Conservation (phyloP, 92 coral and sea anemone genomes). For the Palythoa caribaeorum region DNA sequence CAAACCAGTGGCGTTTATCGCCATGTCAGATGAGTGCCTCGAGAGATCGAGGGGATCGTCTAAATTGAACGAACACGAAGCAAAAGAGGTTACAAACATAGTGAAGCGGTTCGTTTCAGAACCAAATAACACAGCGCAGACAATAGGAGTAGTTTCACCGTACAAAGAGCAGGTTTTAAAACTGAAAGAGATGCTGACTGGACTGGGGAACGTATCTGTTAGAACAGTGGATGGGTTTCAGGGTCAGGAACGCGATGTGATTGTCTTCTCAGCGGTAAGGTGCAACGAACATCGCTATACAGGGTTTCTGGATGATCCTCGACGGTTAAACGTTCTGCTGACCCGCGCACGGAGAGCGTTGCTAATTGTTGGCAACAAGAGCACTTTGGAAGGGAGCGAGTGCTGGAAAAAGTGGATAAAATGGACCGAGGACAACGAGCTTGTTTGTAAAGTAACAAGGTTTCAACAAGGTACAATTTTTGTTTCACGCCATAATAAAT, state of each 20-base stretch:
- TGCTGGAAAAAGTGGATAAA: slow-evolving; percentile 78
- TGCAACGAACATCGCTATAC: slow-evolving; percentile 77
- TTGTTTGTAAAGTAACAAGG: slow-evolving; percentile 42
- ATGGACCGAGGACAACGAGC: slow-evolving; percentile 44
- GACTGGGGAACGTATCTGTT: slow-evolving; percentile 59
- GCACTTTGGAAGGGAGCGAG: slow-evolving; percentile 63
- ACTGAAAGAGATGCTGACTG: slow-evolving; percentile 46
- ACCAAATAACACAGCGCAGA: slow-evolving; percentile 47
- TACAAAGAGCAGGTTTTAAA: slow-evolving; percentile 71
- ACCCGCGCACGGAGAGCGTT: slow-evolving; percentile 88
- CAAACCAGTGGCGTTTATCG: slow-evolving; percentile 73
- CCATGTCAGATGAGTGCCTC: slow-evolving; percentile 50
- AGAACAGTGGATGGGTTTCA: slow-evolving; percentile 90
- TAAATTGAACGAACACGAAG: slow-evolving; percentile 68
- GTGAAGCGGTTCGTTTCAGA: slow-evolving; percentile 55
- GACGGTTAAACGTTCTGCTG: slow-evolving; percentile 79
- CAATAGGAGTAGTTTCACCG: slow-evolving; percentile 78
- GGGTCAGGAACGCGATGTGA: slow-evolving; percentile 89
- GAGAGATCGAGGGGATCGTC: slow-evolving; percentile 70
- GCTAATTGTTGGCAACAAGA: slow-evolving; percentile 73
- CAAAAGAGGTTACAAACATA: slow-evolving; percentile 49
- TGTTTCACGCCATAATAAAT: no score
- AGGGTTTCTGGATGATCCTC: slow-evolving; percentile 80
- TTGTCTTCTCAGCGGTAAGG: slow-evolving; percentile 87
- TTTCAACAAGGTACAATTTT: background rate